Conservation (phyloP, 2,888 invertebrate genomes). For the Sesia bembeciformis region DNA sequence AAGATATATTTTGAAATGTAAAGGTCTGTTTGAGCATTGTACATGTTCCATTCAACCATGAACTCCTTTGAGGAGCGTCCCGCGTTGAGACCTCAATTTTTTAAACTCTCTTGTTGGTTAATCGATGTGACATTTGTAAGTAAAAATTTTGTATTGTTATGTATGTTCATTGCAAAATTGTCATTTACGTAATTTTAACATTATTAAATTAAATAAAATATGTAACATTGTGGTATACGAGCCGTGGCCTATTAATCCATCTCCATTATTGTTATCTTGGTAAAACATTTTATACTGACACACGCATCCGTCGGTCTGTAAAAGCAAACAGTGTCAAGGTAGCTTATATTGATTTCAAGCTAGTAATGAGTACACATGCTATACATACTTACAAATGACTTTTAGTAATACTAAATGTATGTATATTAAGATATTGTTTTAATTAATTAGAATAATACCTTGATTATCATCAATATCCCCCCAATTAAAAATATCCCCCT, state of each 20-base stretch:
- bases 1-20: slow-evolving; percentile 32
- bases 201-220: not conserved
- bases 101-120: slow-evolving; percentile 67
- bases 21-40: slow-evolving; percentile 13
- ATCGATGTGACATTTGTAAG: slow-evolving; percentile 31
- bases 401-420: too few relatives aligned
- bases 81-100: slow-evolving; percentile 70
- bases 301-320: slow-evolving; percentile 48
- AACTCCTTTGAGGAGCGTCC: slow-evolving; percentile 70
- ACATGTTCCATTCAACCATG: slow-evolving; percentile 71
- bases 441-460: too few relatives aligned
- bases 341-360: slow-evolving; percentile 58
- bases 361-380: slow-evolving; percentile 45
- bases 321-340: slow-evolving; percentile 64
- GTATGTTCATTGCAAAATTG: slow-evolving; percentile 1
- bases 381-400: not conserved
- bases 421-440: too few relatives aligned
- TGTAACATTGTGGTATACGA: not conserved
- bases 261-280: slow-evolving; percentile 33
- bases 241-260: not conserved
- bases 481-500: too few relatives aligned
- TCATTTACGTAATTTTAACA: not conserved
- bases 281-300: slow-evolving; percentile 38
- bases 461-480: too few relatives aligned
- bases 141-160: slow-evolving; percentile 1